These are phyloP conservation scores for Eupsilia transversa DNA, from an alignment of 2,888 invertebrate genomes.

Conservation along the genomic window DNA sequence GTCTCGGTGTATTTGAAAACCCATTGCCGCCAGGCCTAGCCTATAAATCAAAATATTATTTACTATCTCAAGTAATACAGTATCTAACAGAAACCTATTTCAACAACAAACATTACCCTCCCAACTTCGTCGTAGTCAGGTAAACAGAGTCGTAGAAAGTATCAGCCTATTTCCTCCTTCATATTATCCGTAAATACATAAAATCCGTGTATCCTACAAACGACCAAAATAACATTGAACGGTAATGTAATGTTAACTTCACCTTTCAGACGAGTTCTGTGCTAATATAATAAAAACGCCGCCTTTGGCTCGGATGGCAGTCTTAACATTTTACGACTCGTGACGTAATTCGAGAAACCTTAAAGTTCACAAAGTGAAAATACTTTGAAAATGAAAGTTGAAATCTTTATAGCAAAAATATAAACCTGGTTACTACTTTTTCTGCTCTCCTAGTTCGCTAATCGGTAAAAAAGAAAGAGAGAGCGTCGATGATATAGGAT, in stretches of 20 bases:
- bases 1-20: slow-evolving; percentile 14
- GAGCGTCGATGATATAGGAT: background rate
- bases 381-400: slow-evolving; percentile 1
- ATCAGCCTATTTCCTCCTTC: background rate
- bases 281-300: slow-evolving; percentile 34
- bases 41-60: slow-evolving; percentile 4
- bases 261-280: slow-evolving; percentile 18
- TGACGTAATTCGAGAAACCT: background rate
- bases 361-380: slow-evolving; percentile 23
- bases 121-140: slow-evolving; percentile 10
- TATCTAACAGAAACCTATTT: slow-evolving; percentile 7
- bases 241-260: slow-evolving; percentile 28
- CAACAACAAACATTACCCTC: slow-evolving; percentile 12
- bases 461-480: background rate
- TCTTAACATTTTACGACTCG: slow-evolving; percentile 38
- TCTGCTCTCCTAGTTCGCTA: background rate
- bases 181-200: slow-evolving; percentile 17
- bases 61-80: slow-evolving; percentile 1
- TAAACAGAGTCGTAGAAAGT: slow-evolving; percentile 18
- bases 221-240: slow-evolving; percentile 30
- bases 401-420: background rate
- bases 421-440: background rate
- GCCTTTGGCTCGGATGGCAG: slow-evolving; percentile 16
- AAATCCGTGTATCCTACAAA: slow-evolving; percentile 18
- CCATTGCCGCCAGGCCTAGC: background rate